Percentiles rank a stretch among this genome's conserved stretches.
These are phyloP conservation scores for Ianthella basta DNA, from an alignment of 37 sponge, comb jelly and placozoan genomes.

Conservation along the genomic window DNA sequence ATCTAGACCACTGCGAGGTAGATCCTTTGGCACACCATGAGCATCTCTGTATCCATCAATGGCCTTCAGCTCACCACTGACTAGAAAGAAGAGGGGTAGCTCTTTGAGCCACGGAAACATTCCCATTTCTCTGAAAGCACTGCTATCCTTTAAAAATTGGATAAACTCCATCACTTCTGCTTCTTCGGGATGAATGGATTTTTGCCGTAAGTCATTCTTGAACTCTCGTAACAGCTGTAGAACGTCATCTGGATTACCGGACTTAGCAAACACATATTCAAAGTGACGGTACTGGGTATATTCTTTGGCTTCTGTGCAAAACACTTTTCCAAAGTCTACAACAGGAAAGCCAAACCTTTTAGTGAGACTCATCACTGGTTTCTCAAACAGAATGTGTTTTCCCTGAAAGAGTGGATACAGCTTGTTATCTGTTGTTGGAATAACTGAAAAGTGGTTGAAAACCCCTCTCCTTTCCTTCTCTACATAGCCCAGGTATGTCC, in stretches of 20 bases:
- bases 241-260: not conserved
- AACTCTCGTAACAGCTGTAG: not conserved
- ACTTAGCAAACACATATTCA: slow-evolving; percentile 11
- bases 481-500: not conserved
- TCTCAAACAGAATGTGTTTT: slow-evolving; percentile 1
- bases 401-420: not conserved
- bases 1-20: slow-evolving; percentile 13
- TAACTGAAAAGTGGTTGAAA: not conserved
- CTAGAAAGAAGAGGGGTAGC: slow-evolving; percentile 9
- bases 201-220: not conserved
- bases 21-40: not conserved
- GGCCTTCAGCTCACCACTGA: slow-evolving; percentile 8
- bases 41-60: not conserved
- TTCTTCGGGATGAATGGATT: not conserved
- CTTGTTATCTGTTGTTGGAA: slow-evolving; percentile 23
- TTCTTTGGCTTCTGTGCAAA: not conserved
- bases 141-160: not conserved
- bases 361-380: not conserved
- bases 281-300: not conserved
- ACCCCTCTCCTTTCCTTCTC: not conserved
- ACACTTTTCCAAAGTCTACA: slow-evolving; percentile 6
- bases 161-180: slow-evolving; percentile 1
- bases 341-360: slow-evolving; percentile 7
- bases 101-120: not conserved
- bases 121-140: not conserved